phyloP scores from a whole-genome alignment of 1,140 invertebrate species.

The Thaumatotibia leucotreta region DNA sequence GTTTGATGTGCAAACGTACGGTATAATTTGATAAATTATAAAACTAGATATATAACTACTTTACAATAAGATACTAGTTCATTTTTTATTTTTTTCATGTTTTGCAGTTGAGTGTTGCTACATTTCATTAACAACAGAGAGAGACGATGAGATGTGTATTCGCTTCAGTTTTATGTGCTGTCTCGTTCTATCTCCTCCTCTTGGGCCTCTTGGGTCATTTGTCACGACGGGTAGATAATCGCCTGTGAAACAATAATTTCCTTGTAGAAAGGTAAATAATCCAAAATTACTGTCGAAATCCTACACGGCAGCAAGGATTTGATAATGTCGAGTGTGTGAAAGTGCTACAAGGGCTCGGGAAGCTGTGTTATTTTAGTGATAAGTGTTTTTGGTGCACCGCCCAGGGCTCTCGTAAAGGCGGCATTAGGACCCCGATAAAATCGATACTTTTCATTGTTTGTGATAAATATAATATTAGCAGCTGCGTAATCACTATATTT shows the following conservation, averaged over 20 bases:
- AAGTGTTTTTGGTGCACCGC: background rate
- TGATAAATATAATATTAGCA: background rate
- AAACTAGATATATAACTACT: too few relatives aligned
- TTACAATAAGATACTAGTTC: too few relatives aligned
- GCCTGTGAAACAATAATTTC: slow-evolving; percentile 20
- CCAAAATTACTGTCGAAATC: slow-evolving; percentile 15
- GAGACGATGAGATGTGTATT: background rate
- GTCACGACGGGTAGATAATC: slow-evolving; percentile 15
- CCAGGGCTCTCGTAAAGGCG: slow-evolving; percentile 1
- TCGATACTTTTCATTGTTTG: slow-evolving; percentile 11
- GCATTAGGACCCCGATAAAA: background rate
- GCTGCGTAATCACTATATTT: background rate
- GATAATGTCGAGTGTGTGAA: background rate
- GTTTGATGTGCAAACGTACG: too few relatives aligned
- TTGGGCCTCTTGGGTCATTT: slow-evolving; percentile 2
- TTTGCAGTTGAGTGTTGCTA: background rate
- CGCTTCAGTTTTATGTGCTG: background rate
- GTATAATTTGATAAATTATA: too few relatives aligned
- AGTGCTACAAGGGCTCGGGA: background rate
- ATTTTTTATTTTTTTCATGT: background rate
- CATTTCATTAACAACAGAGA: background rate
- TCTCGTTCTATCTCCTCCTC: background rate
- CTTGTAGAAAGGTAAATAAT: slow-evolving; percentile 43
- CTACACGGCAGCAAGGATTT: background rate
- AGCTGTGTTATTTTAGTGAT: slow-evolving; percentile 4